These are phyloP conservation scores for Glossophaga mutica DNA, from an alignment of 2,797 vertebrate species.

Conservation along the genomic window DNA sequence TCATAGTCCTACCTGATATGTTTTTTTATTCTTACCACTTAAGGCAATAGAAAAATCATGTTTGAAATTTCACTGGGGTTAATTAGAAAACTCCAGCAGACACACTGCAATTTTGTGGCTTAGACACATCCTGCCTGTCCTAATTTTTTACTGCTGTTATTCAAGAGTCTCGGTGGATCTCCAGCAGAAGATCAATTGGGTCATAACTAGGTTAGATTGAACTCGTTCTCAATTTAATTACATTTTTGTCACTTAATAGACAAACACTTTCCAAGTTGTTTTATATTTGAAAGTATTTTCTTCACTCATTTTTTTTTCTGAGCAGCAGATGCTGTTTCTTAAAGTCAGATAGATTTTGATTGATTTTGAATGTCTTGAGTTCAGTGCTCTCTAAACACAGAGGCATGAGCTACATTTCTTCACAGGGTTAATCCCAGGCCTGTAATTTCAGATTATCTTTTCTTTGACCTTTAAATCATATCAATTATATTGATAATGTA, in stretches of 20 bases:
- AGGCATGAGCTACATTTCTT: neutral
- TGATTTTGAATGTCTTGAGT: neutral
- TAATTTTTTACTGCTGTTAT: neutral
- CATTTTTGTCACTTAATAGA: neutral
- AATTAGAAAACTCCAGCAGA: constrained; percentile 38
- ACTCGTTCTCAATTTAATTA: constrained; percentile 29
- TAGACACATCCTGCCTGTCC: neutral
- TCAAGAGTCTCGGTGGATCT: neutral
- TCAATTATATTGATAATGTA: neutral
- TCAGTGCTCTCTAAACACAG: neutral
- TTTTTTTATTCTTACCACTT: neutral
- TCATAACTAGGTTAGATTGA: constrained; percentile 17
- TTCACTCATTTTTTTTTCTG: neutral
- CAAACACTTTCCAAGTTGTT: neutral
- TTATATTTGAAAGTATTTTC: neutral
- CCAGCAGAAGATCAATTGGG: neutral
- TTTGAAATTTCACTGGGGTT: constrained; percentile 8
- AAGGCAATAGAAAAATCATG: neutral
- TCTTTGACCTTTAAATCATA: neutral
- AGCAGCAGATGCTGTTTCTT: neutral
- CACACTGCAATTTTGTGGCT: neutral
- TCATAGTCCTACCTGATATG: neutral
- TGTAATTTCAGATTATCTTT: neutral
- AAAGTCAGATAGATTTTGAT: neutral
- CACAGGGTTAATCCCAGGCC: neutral